phyloP scores from a whole-genome alignment of 2,888 invertebrate genomes.

The Euclidia mi region DNA sequence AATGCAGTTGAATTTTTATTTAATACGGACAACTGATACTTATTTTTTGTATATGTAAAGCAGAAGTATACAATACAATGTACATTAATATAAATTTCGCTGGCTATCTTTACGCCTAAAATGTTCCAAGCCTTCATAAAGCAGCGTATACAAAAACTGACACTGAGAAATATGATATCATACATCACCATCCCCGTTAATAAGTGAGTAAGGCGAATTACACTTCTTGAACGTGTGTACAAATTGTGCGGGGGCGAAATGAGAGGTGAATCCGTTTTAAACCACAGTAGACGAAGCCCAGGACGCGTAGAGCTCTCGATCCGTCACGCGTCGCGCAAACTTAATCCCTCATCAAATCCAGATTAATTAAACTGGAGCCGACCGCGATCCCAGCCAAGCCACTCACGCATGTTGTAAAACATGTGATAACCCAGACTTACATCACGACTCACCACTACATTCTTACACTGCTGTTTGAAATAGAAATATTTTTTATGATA shows the following conservation, averaged over 20 bases:
- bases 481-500: too few species aligned
- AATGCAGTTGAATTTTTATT: too few species aligned
- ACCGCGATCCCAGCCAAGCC: conserved; percentile 77
- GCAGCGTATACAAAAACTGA: too few species aligned
- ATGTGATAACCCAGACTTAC: conserved; percentile 58
- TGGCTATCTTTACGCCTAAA: too few species aligned
- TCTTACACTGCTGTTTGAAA: too few species aligned
- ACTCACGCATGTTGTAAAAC: conserved; percentile 72
- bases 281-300: conserved; percentile 76
- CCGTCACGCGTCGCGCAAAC: conserved; percentile 86
- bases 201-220: conserved; percentile 68
- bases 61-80: too few species aligned
- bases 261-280: conserved; percentile 85
- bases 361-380: conserved; percentile 85
- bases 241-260: conserved; percentile 79
- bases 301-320: conserved; percentile 79
- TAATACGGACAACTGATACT: too few species aligned
- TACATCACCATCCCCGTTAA: too few species aligned
- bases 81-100: too few species aligned
- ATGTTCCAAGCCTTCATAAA: too few species aligned
- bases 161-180: too few species aligned
- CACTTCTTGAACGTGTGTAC: conserved; percentile 78
- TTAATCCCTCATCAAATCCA: conserved; percentile 89
- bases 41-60: too few species aligned
- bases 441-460: conserved; percentile 34